Evolutionary conservation across 2,888 invertebrate genomes (phyloP), one percentile per base, ranked within the genome.

Genomic region (Chouioia cunea): DNA sequence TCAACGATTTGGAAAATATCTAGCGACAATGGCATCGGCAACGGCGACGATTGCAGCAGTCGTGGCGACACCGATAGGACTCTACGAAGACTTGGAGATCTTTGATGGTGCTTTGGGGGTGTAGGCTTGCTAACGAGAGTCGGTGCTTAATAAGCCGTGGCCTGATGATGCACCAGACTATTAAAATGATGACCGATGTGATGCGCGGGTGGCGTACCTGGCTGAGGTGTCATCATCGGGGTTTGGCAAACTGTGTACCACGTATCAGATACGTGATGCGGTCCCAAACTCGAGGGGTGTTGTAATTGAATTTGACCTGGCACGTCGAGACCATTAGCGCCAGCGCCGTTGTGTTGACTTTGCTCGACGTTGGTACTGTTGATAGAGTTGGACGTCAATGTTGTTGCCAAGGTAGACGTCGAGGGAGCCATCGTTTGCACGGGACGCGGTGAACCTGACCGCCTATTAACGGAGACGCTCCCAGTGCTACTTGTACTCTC

Each of bases 191-290:
- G 87, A 64, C 91, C 89, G 12, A 91, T 88, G 69, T 93, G 90
- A 79, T 91, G 90, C 76, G 89, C 89, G 44, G 89, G 91, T 63
- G 91, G 89, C 78, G 92, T 92, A 74, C 92, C 92, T 68, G 89
- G 89, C 86, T 85, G 82, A 23, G 84, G 74, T 50, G 80, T 81
- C 46, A 83, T 84, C 78, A 88, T 87, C 74, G 88, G 87, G 85
- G 92, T 91, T 84, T 94, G 94, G 78, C 94, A 93, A 66, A 94
- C 92, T 12, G 36, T 36, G 86, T 95, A 94, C 90, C 95, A 92
- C 76, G 95, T 94, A 79, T 89, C 36, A 6, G 36, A 1, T 36
- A 36, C 86, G 77, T 86, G 86, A 76, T 80, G 79, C n/a, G 68
- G 65, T 3, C 23, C 67, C 23, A 53, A 57, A 4, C 48, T 14